Conservation (phyloP, 2,113 vertebrate genomes). For the Menidia beryllina region DNA sequence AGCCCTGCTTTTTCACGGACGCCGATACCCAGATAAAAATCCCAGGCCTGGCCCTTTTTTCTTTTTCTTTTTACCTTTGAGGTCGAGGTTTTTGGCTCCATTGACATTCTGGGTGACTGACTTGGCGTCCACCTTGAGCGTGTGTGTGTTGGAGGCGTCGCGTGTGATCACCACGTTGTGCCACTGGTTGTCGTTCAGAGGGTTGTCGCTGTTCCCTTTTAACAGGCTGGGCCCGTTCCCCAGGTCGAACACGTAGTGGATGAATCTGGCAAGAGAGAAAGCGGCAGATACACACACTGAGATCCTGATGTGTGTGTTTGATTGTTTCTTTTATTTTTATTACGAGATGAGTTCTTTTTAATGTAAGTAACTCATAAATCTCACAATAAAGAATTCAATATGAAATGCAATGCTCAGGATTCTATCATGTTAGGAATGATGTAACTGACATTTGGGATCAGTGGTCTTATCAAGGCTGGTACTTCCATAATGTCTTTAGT, state of each 20-base stretch:
- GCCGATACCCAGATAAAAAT: too few species aligned
- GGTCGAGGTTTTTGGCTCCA: conserved; percentile 97
- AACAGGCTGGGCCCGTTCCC: conserved; percentile 97
- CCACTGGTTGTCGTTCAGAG: conserved; percentile 97
- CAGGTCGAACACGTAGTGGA: conserved; percentile 97
- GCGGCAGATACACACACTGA: conserved; percentile 1
- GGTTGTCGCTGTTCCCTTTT: conserved; percentile 95
- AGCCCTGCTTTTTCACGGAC: too few species aligned
- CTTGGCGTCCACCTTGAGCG: conserved; percentile 93
- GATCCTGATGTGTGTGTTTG: not conserved
- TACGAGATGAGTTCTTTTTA: conserved; percentile 2
- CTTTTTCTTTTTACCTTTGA: conserved; percentile 94
- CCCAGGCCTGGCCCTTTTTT: too few species aligned
- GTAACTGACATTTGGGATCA: conserved; percentile 16
- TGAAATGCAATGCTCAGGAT: not conserved
- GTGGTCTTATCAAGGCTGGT: not conserved
- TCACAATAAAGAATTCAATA: too few species aligned
- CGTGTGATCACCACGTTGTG: conserved; percentile 95
- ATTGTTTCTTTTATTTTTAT: not conserved
- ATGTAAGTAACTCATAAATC: conserved; percentile 24
- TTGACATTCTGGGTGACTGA: conserved; percentile 98
- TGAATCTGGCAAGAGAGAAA: conserved; percentile 83
- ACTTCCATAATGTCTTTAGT: conserved; percentile 9
- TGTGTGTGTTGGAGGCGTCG: conserved; percentile 94
- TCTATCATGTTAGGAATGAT: not conserved